phyloP scores from a whole-genome alignment of 2,113 vertebrate genomes.

The Amblyopsis rosae region DNA sequence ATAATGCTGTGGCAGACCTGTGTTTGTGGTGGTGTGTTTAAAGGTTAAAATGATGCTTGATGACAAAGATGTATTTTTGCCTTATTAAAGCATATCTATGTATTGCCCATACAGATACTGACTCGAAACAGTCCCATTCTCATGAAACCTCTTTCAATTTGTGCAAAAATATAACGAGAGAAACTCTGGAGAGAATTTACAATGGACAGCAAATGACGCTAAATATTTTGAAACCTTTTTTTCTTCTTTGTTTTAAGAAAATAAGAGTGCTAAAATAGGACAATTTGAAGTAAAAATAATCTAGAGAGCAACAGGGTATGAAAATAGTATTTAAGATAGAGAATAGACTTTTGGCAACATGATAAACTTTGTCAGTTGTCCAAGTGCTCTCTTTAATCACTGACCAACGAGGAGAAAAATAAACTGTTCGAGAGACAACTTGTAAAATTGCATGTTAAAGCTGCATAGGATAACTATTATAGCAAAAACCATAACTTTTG shows the following conservation, averaged over 20 bases:
- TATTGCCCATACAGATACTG: conserved; percentile 52
- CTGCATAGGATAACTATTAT: no score
- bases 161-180: conserved; percentile 84
- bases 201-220: conserved; percentile 78
- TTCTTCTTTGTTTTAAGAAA: conserved; percentile 76
- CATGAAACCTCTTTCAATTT: conserved; percentile 72
- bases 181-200: conserved; percentile 79
- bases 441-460: not conserved
- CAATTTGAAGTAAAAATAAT: conserved; percentile 89
- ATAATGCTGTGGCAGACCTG: conserved; percentile 23
- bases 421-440: conserved; percentile 68
- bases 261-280: conserved; percentile 88
- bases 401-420: conserved; percentile 25
- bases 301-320: conserved; percentile 93
- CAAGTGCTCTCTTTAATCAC: conserved; percentile 62
- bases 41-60: conserved; percentile 16
- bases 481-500: no score
- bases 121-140: conserved; percentile 64
- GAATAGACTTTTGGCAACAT: conserved; percentile 77
- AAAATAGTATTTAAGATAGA: conserved; percentile 86
- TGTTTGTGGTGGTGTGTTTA: conserved; percentile 55
- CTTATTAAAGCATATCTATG: conserved; percentile 59
- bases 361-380: conserved; percentile 69
- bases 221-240: conserved; percentile 74
- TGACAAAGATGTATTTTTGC: conserved; percentile 15